Evolutionary conservation across 1,140 invertebrate genomes (phyloP).

Genomic region (Cherax quadricarinatus): DNA sequence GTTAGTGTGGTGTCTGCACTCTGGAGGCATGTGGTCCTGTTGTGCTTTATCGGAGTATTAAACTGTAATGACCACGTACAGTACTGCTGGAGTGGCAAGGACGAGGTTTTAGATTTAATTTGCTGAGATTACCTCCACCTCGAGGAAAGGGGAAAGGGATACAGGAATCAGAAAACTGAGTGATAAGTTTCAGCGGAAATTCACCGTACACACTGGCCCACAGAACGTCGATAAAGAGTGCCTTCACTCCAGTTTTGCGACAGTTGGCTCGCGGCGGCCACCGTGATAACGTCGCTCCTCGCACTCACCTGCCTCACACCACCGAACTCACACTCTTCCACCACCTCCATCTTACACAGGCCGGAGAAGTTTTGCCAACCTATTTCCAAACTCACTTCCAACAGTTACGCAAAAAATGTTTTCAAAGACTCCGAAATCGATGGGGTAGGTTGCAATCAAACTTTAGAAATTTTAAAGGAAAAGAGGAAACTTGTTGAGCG

Average conservation of each 20-base stretch:
- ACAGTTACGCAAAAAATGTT: neutral
- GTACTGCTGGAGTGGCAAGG: no score
- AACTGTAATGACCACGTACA: no score
- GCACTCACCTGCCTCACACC: neutral
- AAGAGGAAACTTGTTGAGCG: conserved; percentile 25
- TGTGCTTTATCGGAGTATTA: no score
- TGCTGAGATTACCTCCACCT: neutral
- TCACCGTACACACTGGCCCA: conserved; percentile 27
- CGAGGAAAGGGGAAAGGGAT: neutral
- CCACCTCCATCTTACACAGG: neutral
- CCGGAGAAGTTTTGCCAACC: neutral
- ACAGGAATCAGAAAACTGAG: conserved; percentile 6
- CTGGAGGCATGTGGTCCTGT: no score
- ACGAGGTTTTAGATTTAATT: neutral
- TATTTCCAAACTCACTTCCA: neutral
- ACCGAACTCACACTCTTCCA: neutral
- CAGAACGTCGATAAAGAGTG: conserved; percentile 38
- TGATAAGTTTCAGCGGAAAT: conserved; percentile 43
- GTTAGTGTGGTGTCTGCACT: no score
- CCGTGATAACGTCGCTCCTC: neutral
- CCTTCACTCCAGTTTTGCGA: conserved; percentile 18
- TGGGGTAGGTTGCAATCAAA: neutral
- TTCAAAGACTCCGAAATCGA: neutral
- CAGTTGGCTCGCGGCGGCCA: conserved; percentile 27
- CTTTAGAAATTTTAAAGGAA: neutral